Conservation (phyloP, 2,888 invertebrate species). For the Meandrusa payeni region DNA sequence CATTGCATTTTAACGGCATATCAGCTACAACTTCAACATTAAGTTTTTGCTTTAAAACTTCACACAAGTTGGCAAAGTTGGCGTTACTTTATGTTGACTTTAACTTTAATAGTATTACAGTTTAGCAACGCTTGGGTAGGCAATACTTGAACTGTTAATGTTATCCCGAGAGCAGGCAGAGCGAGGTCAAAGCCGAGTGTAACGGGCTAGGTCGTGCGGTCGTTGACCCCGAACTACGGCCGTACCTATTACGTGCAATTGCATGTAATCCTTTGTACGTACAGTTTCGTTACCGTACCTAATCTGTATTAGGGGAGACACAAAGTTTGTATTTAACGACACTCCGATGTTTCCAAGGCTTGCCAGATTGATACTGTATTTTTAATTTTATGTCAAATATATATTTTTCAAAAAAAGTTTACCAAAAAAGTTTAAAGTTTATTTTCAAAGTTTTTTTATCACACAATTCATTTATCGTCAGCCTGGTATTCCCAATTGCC, state of each 20-base stretch:
- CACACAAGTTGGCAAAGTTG: neutral
- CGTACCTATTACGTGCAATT: neutral
- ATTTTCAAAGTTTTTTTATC: too few species aligned
- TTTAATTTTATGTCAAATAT: too few species aligned
- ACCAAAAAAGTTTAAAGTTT: too few species aligned
- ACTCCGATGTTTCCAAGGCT: too few species aligned
- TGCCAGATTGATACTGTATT: too few species aligned
- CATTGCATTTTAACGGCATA: neutral
- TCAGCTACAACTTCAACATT: neutral
- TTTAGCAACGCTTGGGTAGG: conserved; percentile 12
- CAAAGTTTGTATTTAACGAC: too few species aligned
- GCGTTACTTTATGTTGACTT: conserved; percentile 8
- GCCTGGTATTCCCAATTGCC: too few species aligned
- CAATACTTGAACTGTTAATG: neutral
- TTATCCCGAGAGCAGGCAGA: neutral
- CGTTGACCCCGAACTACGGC: conserved; percentile 4
- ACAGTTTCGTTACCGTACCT: neutral
- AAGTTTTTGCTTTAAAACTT: neutral
- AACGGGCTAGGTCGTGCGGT: conserved; percentile 8
- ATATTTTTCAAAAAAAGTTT: too few species aligned
- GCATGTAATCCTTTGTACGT: conserved; percentile 2
- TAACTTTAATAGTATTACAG: conserved; percentile 2
- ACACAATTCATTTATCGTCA: too few species aligned
- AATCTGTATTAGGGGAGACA: neutral
- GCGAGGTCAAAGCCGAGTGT: neutral